Conservation (phyloP, 2,888 invertebrate genomes). For the Caenorhabditis becei region DNA sequence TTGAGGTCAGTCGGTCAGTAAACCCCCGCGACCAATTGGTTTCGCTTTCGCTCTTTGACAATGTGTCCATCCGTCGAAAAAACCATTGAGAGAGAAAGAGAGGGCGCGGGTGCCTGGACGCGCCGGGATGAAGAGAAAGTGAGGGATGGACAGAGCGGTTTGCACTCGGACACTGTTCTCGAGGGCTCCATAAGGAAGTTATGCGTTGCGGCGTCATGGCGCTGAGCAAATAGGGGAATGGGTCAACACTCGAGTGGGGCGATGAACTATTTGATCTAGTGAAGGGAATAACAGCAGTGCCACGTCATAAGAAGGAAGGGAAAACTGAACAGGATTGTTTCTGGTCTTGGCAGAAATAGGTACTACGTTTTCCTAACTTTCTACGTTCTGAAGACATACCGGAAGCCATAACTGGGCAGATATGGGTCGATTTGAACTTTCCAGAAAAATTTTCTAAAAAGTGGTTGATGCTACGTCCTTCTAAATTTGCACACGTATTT, state of each 20-base stretch:
- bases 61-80: conserved; percentile 32
- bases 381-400: no score
- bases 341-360: no score
- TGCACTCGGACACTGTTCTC: no score
- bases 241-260: conserved; percentile 11
- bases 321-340: no score
- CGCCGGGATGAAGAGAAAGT: conserved; percentile 21
- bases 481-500: no score
- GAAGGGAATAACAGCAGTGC: not conserved
- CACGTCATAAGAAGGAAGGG: not conserved
- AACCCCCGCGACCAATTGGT: conserved; percentile 47
- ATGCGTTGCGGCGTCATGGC: conserved; percentile 23
- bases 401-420: no score
- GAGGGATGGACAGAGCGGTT: not conserved
- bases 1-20: conserved; percentile 63
- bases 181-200: conserved; percentile 51
- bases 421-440: no score
- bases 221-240: conserved; percentile 16
- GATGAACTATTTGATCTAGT: conserved; percentile 26
- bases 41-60: conserved; percentile 13
- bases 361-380: no score
- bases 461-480: no score
- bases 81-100: conserved; percentile 2
- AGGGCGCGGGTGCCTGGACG: conserved; percentile 48
- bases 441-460: no score